Evolutionary conservation across 1,140 invertebrate genomes (phyloP).

Genomic region (Zaprionus lachaisei): DNA sequence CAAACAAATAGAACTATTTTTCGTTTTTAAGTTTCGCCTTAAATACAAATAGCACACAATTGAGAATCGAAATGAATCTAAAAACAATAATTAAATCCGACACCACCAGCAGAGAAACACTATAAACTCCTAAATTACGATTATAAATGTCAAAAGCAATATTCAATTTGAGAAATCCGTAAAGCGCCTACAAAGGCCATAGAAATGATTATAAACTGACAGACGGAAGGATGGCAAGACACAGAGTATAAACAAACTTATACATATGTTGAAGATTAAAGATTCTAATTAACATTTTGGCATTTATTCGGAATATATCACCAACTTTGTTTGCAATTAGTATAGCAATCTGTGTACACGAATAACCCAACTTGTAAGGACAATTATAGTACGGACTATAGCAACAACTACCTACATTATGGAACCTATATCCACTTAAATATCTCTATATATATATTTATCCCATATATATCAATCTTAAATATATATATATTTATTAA

Average conservation of each 20-base stretch:
- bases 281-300: conserved; percentile 32
- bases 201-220: conserved; percentile 13
- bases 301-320: conserved; percentile 70
- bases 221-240: conserved; percentile 19
- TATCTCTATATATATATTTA: conserved; percentile 42
- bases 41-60: conserved; percentile 27
- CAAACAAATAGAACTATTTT: conserved; percentile 9
- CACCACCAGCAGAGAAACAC: conserved; percentile 57
- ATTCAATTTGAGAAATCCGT: conserved; percentile 20
- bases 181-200: conserved; percentile 12
- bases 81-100: conserved; percentile 24
- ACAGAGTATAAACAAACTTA: conserved; percentile 18
- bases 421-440: conserved; percentile 38
- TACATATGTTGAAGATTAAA: conserved; percentile 29
- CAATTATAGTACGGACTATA: conserved; percentile 66
- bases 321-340: conserved; percentile 49
- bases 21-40: conserved; percentile 40
- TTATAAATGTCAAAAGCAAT: conserved; percentile 50
- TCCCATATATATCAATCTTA: conserved; percentile 34
- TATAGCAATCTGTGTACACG: conserved; percentile 56
- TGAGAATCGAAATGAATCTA: conserved; percentile 19
- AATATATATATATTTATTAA: conserved; percentile 48
- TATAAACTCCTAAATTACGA: conserved; percentile 26
- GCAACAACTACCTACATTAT: conserved; percentile 60
- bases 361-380: conserved; percentile 75